Conservation (phyloP, 2,888 invertebrate species). For the Creontiades dilutus region DNA sequence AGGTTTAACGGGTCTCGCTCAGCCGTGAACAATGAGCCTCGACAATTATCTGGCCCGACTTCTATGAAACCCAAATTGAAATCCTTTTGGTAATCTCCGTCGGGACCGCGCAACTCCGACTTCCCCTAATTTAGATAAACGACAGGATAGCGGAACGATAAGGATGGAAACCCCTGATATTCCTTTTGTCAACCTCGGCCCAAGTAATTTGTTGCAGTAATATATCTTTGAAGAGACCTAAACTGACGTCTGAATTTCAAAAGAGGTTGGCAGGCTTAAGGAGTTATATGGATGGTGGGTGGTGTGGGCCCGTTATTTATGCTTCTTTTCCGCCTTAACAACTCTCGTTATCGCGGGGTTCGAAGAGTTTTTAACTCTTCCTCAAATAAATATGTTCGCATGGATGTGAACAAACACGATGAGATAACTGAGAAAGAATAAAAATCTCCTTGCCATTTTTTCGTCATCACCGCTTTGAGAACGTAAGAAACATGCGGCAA, state of each 20-base stretch:
- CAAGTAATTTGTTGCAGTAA: constrained; percentile 58
- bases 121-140: constrained; percentile 14
- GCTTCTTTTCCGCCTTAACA: constrained; percentile 39
- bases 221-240: constrained; percentile 38
- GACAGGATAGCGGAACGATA: constrained; percentile 4
- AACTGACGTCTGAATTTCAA: constrained; percentile 46
- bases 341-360: constrained; percentile 1
- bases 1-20: not conserved
- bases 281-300: constrained; percentile 39
- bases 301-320: constrained; percentile 58
- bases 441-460: not conserved
- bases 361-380: constrained; percentile 30
- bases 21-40: not conserved
- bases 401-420: constrained; percentile 32
- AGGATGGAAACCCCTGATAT: not conserved
- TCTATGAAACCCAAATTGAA: not conserved
- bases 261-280: constrained; percentile 34
- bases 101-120: not conserved
- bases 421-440: not conserved
- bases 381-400: constrained; percentile 23
- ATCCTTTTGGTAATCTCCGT: constrained; percentile 4
- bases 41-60: not conserved
- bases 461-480: not conserved
- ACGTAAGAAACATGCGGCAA: not conserved
- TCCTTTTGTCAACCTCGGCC: constrained; percentile 29